These are phyloP conservation scores for Dryobates pubescens DNA, from an alignment of 2,797 vertebrate species.

Conservation along the genomic window DNA sequence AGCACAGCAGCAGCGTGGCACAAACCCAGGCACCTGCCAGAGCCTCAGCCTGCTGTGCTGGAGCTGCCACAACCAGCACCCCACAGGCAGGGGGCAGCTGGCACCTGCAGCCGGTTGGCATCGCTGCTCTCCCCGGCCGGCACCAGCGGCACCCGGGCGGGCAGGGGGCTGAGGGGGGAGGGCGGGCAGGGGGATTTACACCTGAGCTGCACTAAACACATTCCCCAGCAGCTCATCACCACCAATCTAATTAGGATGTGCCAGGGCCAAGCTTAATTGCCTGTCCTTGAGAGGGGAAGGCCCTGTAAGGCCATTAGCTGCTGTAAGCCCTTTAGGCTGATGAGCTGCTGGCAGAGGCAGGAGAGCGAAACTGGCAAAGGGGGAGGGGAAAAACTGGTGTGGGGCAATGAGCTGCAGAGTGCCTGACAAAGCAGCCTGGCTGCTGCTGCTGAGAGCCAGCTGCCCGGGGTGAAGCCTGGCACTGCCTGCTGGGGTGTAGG, in stretches of 20 bases:
- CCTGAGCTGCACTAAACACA: slow-evolving; percentile 60
- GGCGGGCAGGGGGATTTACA: not conserved
- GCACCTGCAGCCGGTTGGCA: no score
- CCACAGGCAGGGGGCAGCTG: no score
- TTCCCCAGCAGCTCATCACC: slow-evolving; percentile 70
- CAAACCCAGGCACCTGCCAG: not conserved
- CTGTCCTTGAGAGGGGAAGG: slow-evolving; percentile 71
- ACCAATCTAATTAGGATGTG: slow-evolving; percentile 73
- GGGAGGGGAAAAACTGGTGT: not conserved
- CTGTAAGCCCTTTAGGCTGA: slow-evolving; percentile 27
- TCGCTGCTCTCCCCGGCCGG: no score
- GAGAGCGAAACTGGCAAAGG: slow-evolving; percentile 4
- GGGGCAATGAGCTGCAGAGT: not conserved
- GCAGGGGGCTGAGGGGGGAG: not conserved
- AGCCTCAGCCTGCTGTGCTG: not conserved
- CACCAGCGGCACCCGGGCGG: not conserved
- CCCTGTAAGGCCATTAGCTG: slow-evolving; percentile 65
- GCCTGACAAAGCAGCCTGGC: not conserved
- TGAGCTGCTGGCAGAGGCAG: slow-evolving; percentile 24
- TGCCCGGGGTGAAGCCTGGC: not conserved
- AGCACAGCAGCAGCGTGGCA: not conserved
- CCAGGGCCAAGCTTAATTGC: slow-evolving; percentile 75
- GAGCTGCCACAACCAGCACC: not conserved
- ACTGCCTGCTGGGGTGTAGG: not conserved
- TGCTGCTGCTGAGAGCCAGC: not conserved